Conservation (phyloP, 2,797 vertebrate species). For the Poecilia picta region DNA sequence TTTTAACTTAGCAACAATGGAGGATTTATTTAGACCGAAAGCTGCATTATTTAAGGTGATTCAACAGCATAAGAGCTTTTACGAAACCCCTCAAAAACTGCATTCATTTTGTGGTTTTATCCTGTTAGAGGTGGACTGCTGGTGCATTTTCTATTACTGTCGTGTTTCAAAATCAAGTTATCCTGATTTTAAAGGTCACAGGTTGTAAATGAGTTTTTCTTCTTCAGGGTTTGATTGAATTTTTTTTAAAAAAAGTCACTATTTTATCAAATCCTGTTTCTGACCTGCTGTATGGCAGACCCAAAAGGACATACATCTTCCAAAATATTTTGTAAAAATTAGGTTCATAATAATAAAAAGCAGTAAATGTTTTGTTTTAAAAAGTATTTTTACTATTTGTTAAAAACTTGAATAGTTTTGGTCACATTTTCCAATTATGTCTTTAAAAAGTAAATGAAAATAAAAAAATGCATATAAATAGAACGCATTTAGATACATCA, state of each 20-base stretch:
- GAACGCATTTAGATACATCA: conserved; percentile 18
- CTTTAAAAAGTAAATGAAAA: conserved; percentile 10
- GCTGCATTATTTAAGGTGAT: background rate
- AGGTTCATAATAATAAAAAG: background rate
- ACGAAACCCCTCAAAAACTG: background rate
- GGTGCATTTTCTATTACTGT: background rate
- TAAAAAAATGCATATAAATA: conserved; percentile 6
- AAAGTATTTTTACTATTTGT: conserved; percentile 17
- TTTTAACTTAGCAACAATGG: background rate
- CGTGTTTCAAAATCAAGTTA: background rate
- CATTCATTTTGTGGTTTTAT: background rate
- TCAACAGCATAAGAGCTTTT: background rate
- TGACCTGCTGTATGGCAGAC: background rate
- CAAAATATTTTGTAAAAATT: background rate
- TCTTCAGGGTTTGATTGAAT: background rate
- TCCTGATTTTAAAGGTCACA: background rate
- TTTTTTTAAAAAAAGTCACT: background rate
- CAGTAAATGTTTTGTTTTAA: conserved; percentile 25
- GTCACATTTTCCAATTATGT: conserved; percentile 12
- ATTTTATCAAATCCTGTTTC: background rate
- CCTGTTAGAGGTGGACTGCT: background rate
- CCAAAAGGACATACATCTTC: background rate
- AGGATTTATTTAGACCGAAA: background rate
- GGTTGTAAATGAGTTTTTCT: background rate
- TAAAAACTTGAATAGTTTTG: conserved; percentile 9